phyloP scores from a whole-genome alignment of 2,113 vertebrate species.

The Hemiprocne comata region DNA sequence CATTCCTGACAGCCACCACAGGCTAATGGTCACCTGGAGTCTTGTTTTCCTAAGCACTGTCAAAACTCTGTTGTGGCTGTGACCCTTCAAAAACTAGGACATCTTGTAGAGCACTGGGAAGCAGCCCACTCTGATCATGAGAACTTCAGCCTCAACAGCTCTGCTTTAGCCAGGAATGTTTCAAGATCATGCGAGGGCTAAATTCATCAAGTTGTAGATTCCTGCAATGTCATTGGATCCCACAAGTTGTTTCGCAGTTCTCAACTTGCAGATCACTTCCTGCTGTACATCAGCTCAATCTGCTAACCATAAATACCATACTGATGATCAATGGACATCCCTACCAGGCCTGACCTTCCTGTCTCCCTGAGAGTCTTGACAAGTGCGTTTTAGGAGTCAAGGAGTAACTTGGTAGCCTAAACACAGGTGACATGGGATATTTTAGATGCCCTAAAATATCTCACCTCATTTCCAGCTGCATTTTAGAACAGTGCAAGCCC shows the following conservation, averaged over 20 bases:
- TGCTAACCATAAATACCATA: background rate
- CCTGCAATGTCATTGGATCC: fast-evolving
- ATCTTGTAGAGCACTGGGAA: background rate
- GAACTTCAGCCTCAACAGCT: background rate
- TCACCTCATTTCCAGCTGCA: background rate
- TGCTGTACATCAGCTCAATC: background rate
- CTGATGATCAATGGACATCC: background rate
- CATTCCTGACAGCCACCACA: background rate
- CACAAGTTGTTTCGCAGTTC: background rate
- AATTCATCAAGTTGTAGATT: background rate
- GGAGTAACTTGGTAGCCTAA: background rate
- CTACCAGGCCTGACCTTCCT: too few species aligned
- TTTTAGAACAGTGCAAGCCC: background rate
- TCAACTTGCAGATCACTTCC: background rate
- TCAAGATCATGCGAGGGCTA: background rate
- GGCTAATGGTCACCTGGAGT: too few species aligned
- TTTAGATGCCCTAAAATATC: background rate
- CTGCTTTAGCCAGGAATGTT: background rate
- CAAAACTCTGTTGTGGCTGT: background rate
- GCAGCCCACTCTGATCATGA: background rate
- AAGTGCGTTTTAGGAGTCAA: background rate
- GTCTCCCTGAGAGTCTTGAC: background rate
- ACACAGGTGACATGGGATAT: background rate
- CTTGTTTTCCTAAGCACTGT: background rate
- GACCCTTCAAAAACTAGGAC: background rate